These are phyloP conservation scores for Hyphantria cunea DNA, from an alignment of 1,140 invertebrate genomes.

Conservation along the genomic window DNA sequence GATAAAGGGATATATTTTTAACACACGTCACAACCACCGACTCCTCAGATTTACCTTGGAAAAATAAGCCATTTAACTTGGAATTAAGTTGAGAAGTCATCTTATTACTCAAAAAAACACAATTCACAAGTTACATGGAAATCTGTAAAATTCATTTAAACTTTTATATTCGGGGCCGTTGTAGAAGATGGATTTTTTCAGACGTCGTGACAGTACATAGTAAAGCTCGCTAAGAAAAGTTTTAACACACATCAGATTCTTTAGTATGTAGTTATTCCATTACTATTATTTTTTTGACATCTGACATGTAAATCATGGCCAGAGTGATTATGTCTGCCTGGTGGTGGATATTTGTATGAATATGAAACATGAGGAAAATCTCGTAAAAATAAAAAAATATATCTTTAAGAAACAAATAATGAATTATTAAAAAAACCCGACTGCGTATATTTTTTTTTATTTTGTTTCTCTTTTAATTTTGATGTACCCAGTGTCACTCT, in stretches of 20 bases:
- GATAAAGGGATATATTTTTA: background rate
- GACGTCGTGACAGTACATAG: conserved; percentile 3
- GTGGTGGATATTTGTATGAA: too few relatives aligned
- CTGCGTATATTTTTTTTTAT: too few relatives aligned
- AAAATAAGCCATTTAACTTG: conserved; percentile 58
- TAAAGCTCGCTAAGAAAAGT: background rate
- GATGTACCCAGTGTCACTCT: too few relatives aligned
- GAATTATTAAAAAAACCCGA: too few relatives aligned
- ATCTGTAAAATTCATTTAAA: conserved; percentile 62
- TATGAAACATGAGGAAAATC: too few relatives aligned
- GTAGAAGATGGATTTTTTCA: conserved; percentile 37
- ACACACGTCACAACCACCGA: conserved; percentile 3
- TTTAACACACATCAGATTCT: too few relatives aligned
- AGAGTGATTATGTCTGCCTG: too few relatives aligned
- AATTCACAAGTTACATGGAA: conserved; percentile 61
- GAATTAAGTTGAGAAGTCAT: conserved; percentile 58
- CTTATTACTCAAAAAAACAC: conserved; percentile 52
- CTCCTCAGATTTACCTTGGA: conserved; percentile 2
- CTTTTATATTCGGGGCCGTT: conserved; percentile 35
- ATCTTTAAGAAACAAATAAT: too few relatives aligned
- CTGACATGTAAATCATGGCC: background rate
- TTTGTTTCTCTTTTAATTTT: too few relatives aligned
- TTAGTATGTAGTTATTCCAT: too few relatives aligned
- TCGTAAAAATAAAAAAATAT: too few relatives aligned
- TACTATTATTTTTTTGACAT: too few relatives aligned